Conservation (phyloP, 2,888 invertebrate genomes). For the Trissolcus brochymenae region DNA sequence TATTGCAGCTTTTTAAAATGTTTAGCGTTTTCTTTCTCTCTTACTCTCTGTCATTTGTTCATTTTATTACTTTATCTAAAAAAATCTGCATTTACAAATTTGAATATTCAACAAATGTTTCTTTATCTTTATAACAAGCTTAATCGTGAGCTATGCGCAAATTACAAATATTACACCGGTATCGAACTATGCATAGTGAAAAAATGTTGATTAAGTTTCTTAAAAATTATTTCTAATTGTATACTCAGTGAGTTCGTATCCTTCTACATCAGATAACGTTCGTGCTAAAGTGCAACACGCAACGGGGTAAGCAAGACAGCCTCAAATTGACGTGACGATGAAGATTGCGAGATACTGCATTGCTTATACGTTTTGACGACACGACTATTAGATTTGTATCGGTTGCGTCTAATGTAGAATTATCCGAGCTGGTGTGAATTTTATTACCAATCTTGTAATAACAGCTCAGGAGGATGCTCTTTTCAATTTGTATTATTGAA, state of each 20-base stretch:
- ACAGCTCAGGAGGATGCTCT: too few relatives aligned
- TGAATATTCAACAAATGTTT: too few relatives aligned
- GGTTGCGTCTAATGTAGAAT: conserved; percentile 21
- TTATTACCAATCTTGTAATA: conserved; percentile 14
- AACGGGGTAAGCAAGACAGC: conserved; percentile 29
- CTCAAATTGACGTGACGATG: conserved; percentile 46
- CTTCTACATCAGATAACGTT: conserved; percentile 38
- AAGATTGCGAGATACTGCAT: conserved; percentile 40
- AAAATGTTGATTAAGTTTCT: conserved; percentile 36
- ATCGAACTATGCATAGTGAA: not conserved
- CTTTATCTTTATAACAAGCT: conserved; percentile 1
- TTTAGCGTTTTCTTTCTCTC: too few relatives aligned
- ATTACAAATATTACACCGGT: not conserved
- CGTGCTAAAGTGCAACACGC: conserved; percentile 41
- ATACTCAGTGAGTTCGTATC: conserved; percentile 20
- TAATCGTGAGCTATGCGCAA: not conserved
- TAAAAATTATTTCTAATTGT: conserved; percentile 31
- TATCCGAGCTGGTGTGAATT: conserved; percentile 13
- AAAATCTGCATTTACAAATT: too few relatives aligned
- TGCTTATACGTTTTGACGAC: conserved; percentile 42
- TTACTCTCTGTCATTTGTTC: too few relatives aligned
- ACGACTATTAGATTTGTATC: conserved; percentile 32
- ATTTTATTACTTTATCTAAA: too few relatives aligned
- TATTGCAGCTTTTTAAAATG: too few relatives aligned
- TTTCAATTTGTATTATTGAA: too few relatives aligned